phyloP scores from a whole-genome alignment of 2,113 vertebrate genomes.

The Abramis brama region DNA sequence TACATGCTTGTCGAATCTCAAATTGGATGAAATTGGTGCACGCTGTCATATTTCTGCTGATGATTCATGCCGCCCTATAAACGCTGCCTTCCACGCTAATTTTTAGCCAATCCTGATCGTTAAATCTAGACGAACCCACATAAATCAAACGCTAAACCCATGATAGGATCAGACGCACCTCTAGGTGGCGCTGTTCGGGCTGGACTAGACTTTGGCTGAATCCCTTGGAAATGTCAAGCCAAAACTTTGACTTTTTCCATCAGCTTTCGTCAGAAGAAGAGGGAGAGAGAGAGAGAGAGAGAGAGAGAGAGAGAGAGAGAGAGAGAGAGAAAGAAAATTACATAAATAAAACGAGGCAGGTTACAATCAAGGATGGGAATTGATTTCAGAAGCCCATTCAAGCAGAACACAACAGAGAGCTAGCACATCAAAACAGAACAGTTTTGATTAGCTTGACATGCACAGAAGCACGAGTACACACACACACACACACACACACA shows the following conservation, averaged over 20 bases:
- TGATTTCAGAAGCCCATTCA: constrained; percentile 42
- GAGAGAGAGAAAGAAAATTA: constrained; percentile 16
- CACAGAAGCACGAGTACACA: not conserved
- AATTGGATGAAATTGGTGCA: constrained; percentile 32
- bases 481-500: not conserved
- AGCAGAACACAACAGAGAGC: constrained; percentile 34
- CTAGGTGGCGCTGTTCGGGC: not conserved
- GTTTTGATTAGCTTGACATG: constrained; percentile 36
- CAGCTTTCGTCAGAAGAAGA: not conserved
- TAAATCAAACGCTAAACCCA: not conserved
- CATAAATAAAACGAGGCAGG: constrained; percentile 48
- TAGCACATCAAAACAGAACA: constrained; percentile 36
- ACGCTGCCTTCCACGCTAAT: not conserved
- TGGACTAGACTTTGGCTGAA: not conserved
- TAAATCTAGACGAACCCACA: not conserved
- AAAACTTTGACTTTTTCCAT: not conserved
- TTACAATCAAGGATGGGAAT: constrained; percentile 42
- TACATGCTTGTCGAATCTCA: constrained; percentile 30
- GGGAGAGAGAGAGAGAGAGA: not conserved
- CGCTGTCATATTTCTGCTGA: constrained; percentile 24
- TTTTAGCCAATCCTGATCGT: constrained; percentile 7
- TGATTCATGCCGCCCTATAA: constrained; percentile 29
- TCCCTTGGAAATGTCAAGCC: constrained; percentile 1
- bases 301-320: constrained; percentile 9
- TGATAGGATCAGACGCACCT: not conserved